Percentiles rank a stretch among this genome's conserved stretches.
These are phyloP conservation scores for Drosophila pectinifera DNA, from an alignment of 1,140 invertebrate species.

Conservation along the genomic window DNA sequence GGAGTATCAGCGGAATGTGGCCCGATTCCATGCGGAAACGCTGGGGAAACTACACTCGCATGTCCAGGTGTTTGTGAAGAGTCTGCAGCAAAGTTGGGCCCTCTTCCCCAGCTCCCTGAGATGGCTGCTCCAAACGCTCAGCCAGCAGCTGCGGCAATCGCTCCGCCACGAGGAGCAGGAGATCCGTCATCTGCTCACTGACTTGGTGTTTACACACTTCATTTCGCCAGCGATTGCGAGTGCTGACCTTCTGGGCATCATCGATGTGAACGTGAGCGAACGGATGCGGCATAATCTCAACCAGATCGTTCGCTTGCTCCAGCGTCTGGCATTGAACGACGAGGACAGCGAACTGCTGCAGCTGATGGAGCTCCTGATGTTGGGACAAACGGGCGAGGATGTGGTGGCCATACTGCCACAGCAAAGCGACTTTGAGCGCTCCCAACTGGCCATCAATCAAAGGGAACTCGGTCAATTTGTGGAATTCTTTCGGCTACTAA, in stretches of 20 bases:
- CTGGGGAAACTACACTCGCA: constrained; percentile 92
- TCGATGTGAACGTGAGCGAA: constrained; percentile 96
- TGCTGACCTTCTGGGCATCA: constrained; percentile 98
- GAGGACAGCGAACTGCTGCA: constrained; percentile 92
- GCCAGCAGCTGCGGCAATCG: constrained; percentile 89
- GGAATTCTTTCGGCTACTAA: constrained; percentile 85
- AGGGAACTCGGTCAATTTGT: constrained; percentile 88
- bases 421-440: constrained; percentile 87
- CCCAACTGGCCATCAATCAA: constrained; percentile 89
- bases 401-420: constrained; percentile 87
- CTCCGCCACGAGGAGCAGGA: constrained; percentile 88
- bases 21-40: constrained; percentile 91
- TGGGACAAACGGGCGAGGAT: constrained; percentile 86
- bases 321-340: constrained; percentile 94
- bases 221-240: constrained; percentile 98
- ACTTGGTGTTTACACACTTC: constrained; percentile 96
- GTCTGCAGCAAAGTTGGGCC: constrained; percentile 94
- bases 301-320: constrained; percentile 95
- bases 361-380: constrained; percentile 89
- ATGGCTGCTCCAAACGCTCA: constrained; percentile 92
- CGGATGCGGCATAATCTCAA: constrained; percentile 97
- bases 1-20: constrained; percentile 90
- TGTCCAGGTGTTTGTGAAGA: constrained; percentile 92
- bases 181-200: constrained; percentile 93
- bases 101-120: constrained; percentile 95